Percentiles rank a stretch among this genome's conserved stretches.
phyloP scores from a whole-genome alignment of 35 echinoderm and acorn worm genomes.

The Stichopus chloronotus region DNA sequence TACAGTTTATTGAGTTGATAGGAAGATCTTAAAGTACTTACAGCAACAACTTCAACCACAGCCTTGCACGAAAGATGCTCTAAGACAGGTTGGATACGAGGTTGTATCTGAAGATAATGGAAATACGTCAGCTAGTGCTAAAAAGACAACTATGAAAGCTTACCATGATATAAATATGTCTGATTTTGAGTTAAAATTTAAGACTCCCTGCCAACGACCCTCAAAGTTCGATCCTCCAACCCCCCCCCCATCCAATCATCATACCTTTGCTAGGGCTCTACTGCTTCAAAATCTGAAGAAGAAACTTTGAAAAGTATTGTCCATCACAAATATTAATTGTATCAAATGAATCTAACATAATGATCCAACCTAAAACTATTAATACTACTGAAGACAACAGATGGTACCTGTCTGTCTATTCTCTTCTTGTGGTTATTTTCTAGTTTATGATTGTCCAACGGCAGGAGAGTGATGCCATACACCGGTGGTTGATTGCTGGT shows the following conservation, averaged over 20 bases:
- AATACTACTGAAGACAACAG: neutral
- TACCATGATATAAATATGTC: neutral
- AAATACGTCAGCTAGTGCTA: conserved; percentile 8
- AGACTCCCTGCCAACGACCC: neutral
- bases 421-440: conserved; percentile 74
- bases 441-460: conserved; percentile 68
- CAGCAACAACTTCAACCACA: conserved; percentile 81
- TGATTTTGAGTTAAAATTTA: neutral
- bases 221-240: neutral
- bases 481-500: conserved; percentile 43
- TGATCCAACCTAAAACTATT: too few species aligned
- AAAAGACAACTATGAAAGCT: neutral
- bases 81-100: conserved; percentile 68
- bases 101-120: conserved; percentile 75
- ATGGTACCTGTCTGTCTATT: conserved; percentile 69
- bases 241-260: neutral
- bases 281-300: too few species aligned
- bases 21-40: conserved; percentile 46
- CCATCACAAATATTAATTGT: too few species aligned
- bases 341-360: too few species aligned
- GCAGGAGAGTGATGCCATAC: conserved; percentile 62
- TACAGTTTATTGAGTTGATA: too few species aligned
- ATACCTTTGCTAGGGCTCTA: too few species aligned
- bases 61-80: conserved; percentile 75
- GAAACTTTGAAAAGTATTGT: too few species aligned